Base-by-base conservation (phyloP, 2,113 vertebrate species). In the Chlorodrepanis virens region DNA sequence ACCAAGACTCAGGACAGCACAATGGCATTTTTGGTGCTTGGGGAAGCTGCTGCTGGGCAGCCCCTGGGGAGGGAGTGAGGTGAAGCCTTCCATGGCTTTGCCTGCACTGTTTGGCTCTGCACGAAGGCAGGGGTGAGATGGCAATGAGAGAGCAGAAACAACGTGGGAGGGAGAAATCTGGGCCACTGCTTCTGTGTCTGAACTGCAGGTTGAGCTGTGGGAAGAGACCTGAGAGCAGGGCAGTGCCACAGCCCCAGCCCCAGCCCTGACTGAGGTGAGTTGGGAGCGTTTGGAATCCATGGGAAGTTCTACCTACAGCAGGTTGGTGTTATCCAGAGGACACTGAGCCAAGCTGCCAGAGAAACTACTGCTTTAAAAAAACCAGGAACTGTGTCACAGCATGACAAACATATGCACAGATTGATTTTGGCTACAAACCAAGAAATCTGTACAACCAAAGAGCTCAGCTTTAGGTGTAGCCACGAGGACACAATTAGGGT, bases 361-460 rank as follows among this genome's bases (percentile, higher is more conserved):
- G 67, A 80, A 95, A 93, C 94, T 80, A 91, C 87, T 87, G 87
- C 84, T 90, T 96, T 52, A 90, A 93, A 79, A 78, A 68, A 71
- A 13, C 2, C 10, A 80, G 75, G 29, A 64, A 49, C 78, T 76
- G 89, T 84, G 87, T 93, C 91, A 85, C 91, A 94, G 93, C 75
- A 74, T 2, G 39, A 90, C 45, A 72, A 95, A 91, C 93, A 95
- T 90, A 94, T 88, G 87, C 90, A 91, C 67, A 90, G 93, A 96
- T 71, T 77, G 85, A 86, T 94, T 91, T 23, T 95, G 95, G 95
- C 90, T 59, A 42, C 28, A 75, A 49, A 76, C 78, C 95, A 94
- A 90, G 50, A 67, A 47, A 95, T 79, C 27, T 0, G 1, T 49
- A 21, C 69, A 82, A 54, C 18, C 50, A 45, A 27, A 27, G 67